phyloP scores from a whole-genome alignment of 2,113 vertebrate genomes.

The Syngnathus floridae region DNA sequence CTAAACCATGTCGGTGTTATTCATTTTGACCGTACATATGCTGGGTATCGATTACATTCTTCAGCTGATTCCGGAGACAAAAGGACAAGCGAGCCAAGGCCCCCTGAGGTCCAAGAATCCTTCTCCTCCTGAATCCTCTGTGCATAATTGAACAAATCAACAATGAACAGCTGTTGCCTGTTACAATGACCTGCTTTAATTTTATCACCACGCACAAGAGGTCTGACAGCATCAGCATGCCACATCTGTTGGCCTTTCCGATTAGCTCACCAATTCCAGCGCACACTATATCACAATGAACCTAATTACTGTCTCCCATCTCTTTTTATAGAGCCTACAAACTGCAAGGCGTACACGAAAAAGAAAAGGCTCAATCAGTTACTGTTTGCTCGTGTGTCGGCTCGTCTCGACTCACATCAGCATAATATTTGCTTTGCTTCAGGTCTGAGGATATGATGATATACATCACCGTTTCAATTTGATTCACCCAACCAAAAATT shows the following conservation, averaged over 20 bases:
- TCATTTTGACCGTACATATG: conserved; percentile 4
- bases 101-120: conserved; percentile 51
- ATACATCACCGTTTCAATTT: neutral
- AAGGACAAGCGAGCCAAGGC: conserved; percentile 27
- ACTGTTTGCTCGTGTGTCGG: conserved; percentile 28
- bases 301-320: conserved; percentile 71
- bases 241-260: conserved; percentile 70
- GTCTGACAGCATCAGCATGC: conserved; percentile 72
- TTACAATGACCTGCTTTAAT: conserved; percentile 73
- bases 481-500: neutral
- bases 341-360: conserved; percentile 45
- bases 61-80: conserved; percentile 30
- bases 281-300: conserved; percentile 71
- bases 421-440: neutral
- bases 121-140: conserved; percentile 59
- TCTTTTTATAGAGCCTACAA: conserved; percentile 75
- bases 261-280: conserved; percentile 59
- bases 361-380: conserved; percentile 68
- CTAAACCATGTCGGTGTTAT: neutral
- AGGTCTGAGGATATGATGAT: neutral
- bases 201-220: conserved; percentile 69
- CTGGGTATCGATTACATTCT: conserved; percentile 45
- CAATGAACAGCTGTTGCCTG: conserved; percentile 73
- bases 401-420: neutral
- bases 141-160: conserved; percentile 75